Evolutionary conservation across 2,888 invertebrate genomes (phyloP).

Genomic region (Gibbula magus): DNA sequence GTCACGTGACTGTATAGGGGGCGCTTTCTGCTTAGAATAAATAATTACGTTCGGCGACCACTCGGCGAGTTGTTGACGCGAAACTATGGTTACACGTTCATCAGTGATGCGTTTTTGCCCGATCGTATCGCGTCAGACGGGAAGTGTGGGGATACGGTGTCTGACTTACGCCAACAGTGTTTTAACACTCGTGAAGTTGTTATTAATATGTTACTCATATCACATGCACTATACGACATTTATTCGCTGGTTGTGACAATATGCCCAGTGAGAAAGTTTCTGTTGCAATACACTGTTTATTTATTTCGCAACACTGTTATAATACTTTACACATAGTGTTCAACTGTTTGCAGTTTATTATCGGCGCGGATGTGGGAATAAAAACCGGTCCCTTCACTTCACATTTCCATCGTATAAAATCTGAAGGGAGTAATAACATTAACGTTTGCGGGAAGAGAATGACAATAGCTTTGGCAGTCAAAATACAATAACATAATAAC

Average conservation of each 20-base stretch:
- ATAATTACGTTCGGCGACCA: conserved; percentile 9
- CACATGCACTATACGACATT: background rate
- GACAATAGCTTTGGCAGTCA: too few relatives aligned
- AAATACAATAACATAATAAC: too few relatives aligned
- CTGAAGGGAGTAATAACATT: too few relatives aligned
- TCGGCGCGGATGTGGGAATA: background rate
- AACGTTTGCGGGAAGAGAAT: too few relatives aligned
- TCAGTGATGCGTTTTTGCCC: background rate
- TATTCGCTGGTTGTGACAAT: background rate
- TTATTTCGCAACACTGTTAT: background rate
- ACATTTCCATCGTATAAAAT: too few relatives aligned
- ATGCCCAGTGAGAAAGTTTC: background rate
- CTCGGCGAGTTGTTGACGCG: conserved; percentile 9
- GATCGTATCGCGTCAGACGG: background rate
- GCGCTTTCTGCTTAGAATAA: conserved; percentile 24
- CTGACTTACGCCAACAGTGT: background rate
- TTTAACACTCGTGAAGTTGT: background rate
- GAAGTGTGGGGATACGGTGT: background rate
- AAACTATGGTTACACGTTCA: conserved; percentile 10
- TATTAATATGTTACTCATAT: background rate
- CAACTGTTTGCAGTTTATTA: background rate
- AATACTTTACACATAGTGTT: too few relatives aligned
- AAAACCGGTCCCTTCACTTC: too few relatives aligned
- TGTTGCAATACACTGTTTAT: background rate
- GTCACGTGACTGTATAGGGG: conserved; percentile 19